Evolutionary conservation across 1,140 invertebrate genomes (phyloP), one percentile per base, ranked within the genome.

Genomic region (Parapsyche elsis): DNA sequence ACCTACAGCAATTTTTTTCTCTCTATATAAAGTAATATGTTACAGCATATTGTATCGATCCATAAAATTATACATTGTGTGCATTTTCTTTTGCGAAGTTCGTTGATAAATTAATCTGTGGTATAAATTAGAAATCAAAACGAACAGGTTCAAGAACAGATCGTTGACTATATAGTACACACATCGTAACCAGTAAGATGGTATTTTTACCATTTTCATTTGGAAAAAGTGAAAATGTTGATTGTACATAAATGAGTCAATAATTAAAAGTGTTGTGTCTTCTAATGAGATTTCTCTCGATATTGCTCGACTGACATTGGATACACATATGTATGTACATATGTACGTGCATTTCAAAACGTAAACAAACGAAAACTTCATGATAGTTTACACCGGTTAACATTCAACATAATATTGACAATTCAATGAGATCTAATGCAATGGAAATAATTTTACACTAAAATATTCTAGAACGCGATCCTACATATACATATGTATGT

Each of bases 171-270:
- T 71, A n/a, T 30, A 16, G 23, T 24, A 38, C 26, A 44, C 24
- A n/a, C n/a, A n/a, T n/a, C n/a, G n/a, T n/a, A 71, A 71, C 67
- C 67, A 14, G 67, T 38, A 38, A 19, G 38, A 46, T 38, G 44
- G 9, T 10, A 73, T 73, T 73, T 73, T 73, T 73, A 21, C 71
- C 71, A 73, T 73, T 73, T 73, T 67, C n/a, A 45, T 24, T 46
- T 73, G 30, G 30, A 45, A 45, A 73, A 73, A 73, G 71, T 73
- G 71, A 73, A 73, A 73, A 73, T 73, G 38, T 71, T 7, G 26
- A 71, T 71, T 30, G 38, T 49, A n/a, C n/a, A n/a, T n/a, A 38
- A 73, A 73, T 46, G 71, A 73, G 38, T 73, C 44, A 45, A 73
- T 73, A 73, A 73, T 45, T 73, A 67, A 67, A 67, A 67, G 64